These are phyloP conservation scores for Henricia sp. DNA, from an alignment of 53 echinoderm and acorn worm species.

Conservation along the genomic window DNA sequence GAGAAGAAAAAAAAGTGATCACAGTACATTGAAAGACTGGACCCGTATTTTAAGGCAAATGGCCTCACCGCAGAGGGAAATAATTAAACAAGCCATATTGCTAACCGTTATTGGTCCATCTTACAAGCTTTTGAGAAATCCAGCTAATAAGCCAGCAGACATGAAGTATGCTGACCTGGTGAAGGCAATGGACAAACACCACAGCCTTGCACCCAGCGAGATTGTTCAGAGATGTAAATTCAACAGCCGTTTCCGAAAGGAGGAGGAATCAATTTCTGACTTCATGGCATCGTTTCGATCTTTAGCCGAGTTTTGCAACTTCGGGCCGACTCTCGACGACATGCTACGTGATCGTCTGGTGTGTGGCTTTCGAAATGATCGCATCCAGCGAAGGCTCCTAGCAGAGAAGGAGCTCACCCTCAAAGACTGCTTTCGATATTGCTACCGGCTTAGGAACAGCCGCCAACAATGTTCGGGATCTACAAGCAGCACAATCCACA, in stretches of 20 bases:
- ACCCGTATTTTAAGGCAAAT: no score
- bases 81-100: no score
- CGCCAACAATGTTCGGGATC: conserved; percentile 28
- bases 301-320: conserved; percentile 42
- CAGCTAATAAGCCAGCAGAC: conserved; percentile 42
- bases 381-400: conserved; percentile 49
- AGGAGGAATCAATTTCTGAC: conserved; percentile 32
- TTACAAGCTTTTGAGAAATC: no score
- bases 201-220: conserved; percentile 25
- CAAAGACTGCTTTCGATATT: conserved; percentile 22
- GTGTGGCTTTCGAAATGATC: conserved; percentile 39
- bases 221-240: conserved; percentile 53
- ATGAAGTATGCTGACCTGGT: conserved; percentile 37
- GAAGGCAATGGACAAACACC: conserved; percentile 18
- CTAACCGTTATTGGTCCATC: no score
- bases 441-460: conserved; percentile 33
- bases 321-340: conserved; percentile 43
- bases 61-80: no score
- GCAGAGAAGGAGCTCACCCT: conserved; percentile 25
- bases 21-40: no score
- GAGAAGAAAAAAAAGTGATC: no score
- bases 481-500: neutral
- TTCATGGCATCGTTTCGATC: conserved; percentile 25
- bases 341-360: conserved; percentile 62
- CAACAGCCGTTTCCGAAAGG: conserved; percentile 10